Conservation (phyloP, 2,113 vertebrate genomes). For the Paramisgurnus dabryanus region DNA sequence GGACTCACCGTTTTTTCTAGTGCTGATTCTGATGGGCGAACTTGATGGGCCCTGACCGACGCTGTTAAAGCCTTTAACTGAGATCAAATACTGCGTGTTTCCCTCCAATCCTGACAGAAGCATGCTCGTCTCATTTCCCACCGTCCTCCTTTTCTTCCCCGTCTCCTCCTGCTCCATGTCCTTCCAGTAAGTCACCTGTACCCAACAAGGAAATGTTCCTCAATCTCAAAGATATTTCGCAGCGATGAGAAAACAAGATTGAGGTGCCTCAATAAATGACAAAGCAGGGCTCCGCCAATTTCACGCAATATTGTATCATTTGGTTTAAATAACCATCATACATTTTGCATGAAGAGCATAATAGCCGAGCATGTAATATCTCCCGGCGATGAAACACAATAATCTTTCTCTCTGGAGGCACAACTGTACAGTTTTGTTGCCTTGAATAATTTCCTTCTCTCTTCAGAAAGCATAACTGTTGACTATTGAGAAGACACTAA, state of each 20-base stretch:
- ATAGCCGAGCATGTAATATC: conserved; percentile 42
- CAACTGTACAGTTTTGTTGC: conserved; percentile 14
- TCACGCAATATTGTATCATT: conserved; percentile 38
- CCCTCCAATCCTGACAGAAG: conserved; percentile 87
- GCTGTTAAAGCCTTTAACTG: conserved; percentile 90
- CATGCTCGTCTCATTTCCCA: conserved; percentile 86
- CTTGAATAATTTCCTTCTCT: conserved; percentile 37
- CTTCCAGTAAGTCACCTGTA: conserved; percentile 90
- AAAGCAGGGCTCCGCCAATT: conserved; percentile 1
- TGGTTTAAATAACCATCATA: conserved; percentile 51
- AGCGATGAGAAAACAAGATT: conserved; percentile 7
- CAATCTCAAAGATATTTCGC: not conserved
- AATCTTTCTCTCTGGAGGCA: conserved; percentile 38
- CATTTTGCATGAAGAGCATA: conserved; percentile 44
- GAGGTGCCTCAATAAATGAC: conserved; percentile 14
- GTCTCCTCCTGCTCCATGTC: conserved; percentile 86
- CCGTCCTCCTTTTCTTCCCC: conserved; percentile 81
- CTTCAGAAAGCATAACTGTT: conserved; percentile 31
- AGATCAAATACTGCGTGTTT: conserved; percentile 85
- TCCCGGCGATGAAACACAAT: conserved; percentile 23
- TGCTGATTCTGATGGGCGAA: conserved; percentile 74
- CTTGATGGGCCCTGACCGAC: conserved; percentile 91
- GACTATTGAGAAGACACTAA: not conserved
- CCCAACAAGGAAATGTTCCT: conserved; percentile 34
- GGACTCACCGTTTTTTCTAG: conserved; percentile 89